Conservation (phyloP, 2,888 invertebrate species). For the Sussaba pulchella region DNA sequence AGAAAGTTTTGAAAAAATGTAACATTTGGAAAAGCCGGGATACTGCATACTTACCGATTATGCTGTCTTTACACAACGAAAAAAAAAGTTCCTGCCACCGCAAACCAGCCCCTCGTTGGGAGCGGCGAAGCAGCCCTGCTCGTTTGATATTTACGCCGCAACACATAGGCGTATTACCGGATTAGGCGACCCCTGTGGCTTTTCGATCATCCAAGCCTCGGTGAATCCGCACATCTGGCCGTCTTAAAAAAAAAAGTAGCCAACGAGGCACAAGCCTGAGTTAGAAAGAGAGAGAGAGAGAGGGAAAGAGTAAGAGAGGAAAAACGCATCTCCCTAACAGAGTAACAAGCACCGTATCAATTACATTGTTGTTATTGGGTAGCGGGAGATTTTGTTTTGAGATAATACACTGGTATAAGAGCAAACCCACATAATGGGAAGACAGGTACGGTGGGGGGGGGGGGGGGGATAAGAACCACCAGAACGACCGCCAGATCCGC, state of each 20-base stretch:
- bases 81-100: too few relatives aligned
- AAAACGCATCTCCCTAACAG: slow-evolving; percentile 13
- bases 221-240: slow-evolving; percentile 78
- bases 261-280: slow-evolving; percentile 20
- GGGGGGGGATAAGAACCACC: slow-evolving; percentile 61
- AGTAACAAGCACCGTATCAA: slow-evolving; percentile 78
- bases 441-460: slow-evolving; percentile 75
- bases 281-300: too few relatives aligned
- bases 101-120: too few relatives aligned
- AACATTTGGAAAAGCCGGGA: too few relatives aligned
- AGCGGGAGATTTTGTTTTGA: slow-evolving; percentile 74
- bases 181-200: slow-evolving; percentile 82
- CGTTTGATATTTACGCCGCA: too few relatives aligned
- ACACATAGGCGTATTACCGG: slow-evolving; percentile 79
- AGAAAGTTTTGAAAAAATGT: too few relatives aligned
- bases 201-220: slow-evolving; percentile 79
- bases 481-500: slow-evolving; percentile 48
- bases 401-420: slow-evolving; percentile 83
- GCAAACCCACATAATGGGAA: slow-evolving; percentile 69
- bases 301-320: too few relatives aligned
- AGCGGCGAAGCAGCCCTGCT: too few relatives aligned
- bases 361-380: slow-evolving; percentile 83
- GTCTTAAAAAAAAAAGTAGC: slow-evolving; percentile 44
- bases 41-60: too few relatives aligned
- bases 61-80: slow-evolving; percentile 14